These are phyloP conservation scores for Chloroclystis v-ata DNA, from an alignment of 2,888 invertebrate genomes.

Conservation along the genomic window DNA sequence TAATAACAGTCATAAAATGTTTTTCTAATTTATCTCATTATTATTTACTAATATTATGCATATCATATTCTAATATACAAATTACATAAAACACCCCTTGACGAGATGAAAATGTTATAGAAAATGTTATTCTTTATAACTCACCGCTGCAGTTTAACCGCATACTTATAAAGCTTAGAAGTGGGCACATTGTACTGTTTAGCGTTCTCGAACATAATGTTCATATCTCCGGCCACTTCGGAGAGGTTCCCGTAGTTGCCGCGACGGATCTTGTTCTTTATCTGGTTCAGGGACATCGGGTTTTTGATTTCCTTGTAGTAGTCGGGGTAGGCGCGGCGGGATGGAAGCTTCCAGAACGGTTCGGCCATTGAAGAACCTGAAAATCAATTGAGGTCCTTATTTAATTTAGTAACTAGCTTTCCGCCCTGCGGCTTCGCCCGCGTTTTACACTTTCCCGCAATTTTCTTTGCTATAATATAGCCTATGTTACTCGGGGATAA, in stretches of 20 bases:
- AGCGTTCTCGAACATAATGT: conserved; percentile 98
- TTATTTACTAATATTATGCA: too few relatives aligned
- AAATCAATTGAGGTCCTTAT: not conserved
- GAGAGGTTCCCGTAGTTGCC: conserved; percentile 90
- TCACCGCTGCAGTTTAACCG: conserved; percentile 87
- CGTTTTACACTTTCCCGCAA: too few relatives aligned
- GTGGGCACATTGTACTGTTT: conserved; percentile 89
- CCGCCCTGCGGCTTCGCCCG: too few relatives aligned
- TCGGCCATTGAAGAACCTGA: conserved; percentile 90
- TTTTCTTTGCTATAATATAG: too few relatives aligned
- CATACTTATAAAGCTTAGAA: conserved; percentile 89
- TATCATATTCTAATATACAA: too few relatives aligned
- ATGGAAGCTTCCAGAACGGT: conserved; percentile 95
- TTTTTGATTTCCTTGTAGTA: conserved; percentile 98
- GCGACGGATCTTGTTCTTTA: conserved; percentile 88
- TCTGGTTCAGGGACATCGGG: conserved; percentile 95
- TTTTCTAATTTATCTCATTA: too few relatives aligned
- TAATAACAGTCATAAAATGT: too few relatives aligned
- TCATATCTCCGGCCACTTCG: conserved; percentile 95
- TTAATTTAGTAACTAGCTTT: too few relatives aligned
- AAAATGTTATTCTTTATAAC: too few relatives aligned
- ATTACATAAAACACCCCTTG: too few relatives aligned
- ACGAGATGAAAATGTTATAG: too few relatives aligned
- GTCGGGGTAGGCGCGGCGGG: conserved; percentile 94
- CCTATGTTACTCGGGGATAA: too few relatives aligned